Evolutionary conservation across 1,140 invertebrate species (phyloP).

Genomic region (Sminthurides bifidus): DNA sequence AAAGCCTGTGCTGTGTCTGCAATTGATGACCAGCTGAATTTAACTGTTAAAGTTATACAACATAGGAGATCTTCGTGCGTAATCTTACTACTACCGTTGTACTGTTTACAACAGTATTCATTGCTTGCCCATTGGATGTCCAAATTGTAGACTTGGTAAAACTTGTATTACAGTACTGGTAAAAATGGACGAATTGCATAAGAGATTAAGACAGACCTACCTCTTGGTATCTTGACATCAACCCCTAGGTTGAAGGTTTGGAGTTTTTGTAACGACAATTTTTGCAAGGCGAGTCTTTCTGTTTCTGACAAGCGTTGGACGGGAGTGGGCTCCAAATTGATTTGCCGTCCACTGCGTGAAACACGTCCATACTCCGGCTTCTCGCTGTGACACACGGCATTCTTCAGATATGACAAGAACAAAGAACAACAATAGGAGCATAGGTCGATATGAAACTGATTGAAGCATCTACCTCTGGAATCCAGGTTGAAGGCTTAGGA

Average conservation of each 20-base stretch:
- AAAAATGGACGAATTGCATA: neutral
- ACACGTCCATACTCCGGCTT: constrained; percentile 53
- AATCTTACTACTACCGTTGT: too few species aligned
- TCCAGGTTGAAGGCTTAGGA: constrained; percentile 16
- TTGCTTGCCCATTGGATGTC: too few species aligned
- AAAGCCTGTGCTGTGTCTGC: too few species aligned
- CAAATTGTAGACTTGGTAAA: too few species aligned
- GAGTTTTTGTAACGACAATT: constrained; percentile 72
- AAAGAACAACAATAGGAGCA: neutral
- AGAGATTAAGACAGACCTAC: constrained; percentile 36
- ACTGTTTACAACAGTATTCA: too few species aligned
- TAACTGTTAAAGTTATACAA: too few species aligned
- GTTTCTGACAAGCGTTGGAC: constrained; percentile 64
- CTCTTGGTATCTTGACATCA: constrained; percentile 54
- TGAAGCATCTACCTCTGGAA: constrained; percentile 24
- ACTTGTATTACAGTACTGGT: neutral
- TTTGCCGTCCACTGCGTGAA: constrained; percentile 48
- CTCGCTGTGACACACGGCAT: neutral
- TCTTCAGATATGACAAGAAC: neutral
- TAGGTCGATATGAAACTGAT: neutral
- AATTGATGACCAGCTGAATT: too few species aligned
- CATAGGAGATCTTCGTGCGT: too few species aligned
- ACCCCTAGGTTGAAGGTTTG: constrained; percentile 74
- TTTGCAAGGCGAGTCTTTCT: constrained; percentile 65
- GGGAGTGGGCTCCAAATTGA: constrained; percentile 55